Evolutionary conservation across 2,113 vertebrate species (phyloP), one percentile per base, ranked within the genome.

Genomic region (Pterocles orientalis): DNA sequence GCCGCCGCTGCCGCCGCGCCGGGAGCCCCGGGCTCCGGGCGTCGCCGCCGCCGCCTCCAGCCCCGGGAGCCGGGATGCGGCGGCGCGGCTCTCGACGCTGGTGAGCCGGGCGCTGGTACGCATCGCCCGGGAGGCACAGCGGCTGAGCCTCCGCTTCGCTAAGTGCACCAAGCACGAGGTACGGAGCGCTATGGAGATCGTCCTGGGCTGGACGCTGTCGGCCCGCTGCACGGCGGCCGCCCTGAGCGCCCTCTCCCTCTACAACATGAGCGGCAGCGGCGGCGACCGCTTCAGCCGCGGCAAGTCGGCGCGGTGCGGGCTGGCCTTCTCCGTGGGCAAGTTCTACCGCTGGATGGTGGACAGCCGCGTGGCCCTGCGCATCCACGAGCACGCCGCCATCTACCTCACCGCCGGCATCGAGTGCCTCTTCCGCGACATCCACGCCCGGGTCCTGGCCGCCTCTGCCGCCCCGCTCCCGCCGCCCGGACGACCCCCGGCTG

Each of bases 311-410:
- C 98, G 99, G 54, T 99, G 99, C 97, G 99, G 99, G 91, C 99
- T 99, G 95, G 97, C 98, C 92, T 99, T 99, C 96, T 99, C 98
- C 72, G 99, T 99, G 97, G 99, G 99, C 81, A 98, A 98, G 97
- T 99, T 99, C 98, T 99, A 99, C 98, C 98, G 98, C 97, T 99
- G 99, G 99, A 99, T 99, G 99, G 99, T 99, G 94, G 99, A 99
- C 96, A 98, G 99, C 97, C 98, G 99, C 94, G 98, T 99, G 64
- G 99, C 99, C 86, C 98, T 98, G 88, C 98, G 99, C 97, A 98
- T 99, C 98, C 99, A 99, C 97, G 99, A 99, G 95, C 99, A 99
- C 96, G 99, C 99, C 14, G 99, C 99, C 80, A 99, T 99, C 98
- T 99, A 99, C 98, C 98, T 99, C 98, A 98, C 98, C 2, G 99